Conservation (phyloP, 2,888 invertebrate species). For the Eretmocerus hayati region DNA sequence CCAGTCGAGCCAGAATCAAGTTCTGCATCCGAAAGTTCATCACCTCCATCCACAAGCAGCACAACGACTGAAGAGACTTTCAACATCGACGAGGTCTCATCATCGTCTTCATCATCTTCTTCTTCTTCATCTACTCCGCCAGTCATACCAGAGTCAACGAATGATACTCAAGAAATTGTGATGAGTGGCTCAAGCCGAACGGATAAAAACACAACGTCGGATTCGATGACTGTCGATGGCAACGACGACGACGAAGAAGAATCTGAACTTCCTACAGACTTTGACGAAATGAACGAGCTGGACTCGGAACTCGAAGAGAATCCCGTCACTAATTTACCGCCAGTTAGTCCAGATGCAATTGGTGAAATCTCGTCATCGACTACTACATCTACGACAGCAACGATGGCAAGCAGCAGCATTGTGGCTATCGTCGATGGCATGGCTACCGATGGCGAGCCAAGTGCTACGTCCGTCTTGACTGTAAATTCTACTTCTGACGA, state of each 20-base stretch:
- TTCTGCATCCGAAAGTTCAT: neutral
- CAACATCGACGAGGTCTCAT: neutral
- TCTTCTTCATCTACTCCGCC: neutral
- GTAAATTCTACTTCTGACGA: constrained; percentile 39
- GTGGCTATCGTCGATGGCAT: constrained; percentile 1
- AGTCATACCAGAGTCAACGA: constrained; percentile 3
- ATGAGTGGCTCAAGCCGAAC: neutral
- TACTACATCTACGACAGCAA: neutral
- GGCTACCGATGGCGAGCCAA: constrained; percentile 26
- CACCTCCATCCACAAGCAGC: constrained; percentile 16
- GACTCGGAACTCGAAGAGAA: constrained; percentile 5
- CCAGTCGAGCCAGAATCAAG: constrained; percentile 17
- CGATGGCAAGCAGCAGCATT: constrained; percentile 1
- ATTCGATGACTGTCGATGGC: constrained; percentile 11
- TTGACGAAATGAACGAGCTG: constrained; percentile 4
- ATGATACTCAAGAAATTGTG: constrained; percentile 6
- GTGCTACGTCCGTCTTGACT: constrained; percentile 31
- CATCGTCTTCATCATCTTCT: constrained; percentile 7
- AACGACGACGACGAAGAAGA: constrained; percentile 16
- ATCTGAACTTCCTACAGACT: constrained; percentile 8
- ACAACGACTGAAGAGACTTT: constrained; percentile 16
- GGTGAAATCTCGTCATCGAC: no score
- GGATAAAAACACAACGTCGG: constrained; percentile 8
- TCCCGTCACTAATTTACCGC: no score
- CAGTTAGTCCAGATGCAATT: no score